Evolutionary conservation across 2,888 invertebrate species (phyloP).

Genomic region (Drosophila antonietae): DNA sequence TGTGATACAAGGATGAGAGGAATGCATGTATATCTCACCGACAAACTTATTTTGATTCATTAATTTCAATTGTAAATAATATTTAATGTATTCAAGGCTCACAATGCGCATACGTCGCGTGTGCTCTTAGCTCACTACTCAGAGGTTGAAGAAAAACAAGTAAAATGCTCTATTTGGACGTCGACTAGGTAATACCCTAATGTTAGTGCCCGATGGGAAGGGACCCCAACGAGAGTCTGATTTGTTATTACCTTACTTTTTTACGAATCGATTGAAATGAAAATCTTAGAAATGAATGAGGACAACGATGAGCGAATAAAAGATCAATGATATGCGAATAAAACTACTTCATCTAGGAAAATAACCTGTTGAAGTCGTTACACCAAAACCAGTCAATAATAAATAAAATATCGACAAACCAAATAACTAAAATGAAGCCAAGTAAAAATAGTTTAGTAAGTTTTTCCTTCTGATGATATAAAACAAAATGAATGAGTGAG

Average conservation of each 20-base stretch:
- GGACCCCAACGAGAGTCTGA: no score
- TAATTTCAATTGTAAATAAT: conserved; percentile 40
- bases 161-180: not conserved
- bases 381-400: not conserved
- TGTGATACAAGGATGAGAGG: conserved; percentile 22
- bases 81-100: conserved; percentile 46
- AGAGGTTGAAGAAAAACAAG: conserved; percentile 24
- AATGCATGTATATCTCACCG: conserved; percentile 1
- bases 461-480: not conserved
- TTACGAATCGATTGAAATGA: not conserved
- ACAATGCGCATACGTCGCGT: conserved; percentile 23
- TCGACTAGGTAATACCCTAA: not conserved
- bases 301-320: not conserved
- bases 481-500: not conserved
- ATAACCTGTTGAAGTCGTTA: not conserved
- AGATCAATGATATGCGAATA: not conserved
- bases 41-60: conserved; percentile 33
- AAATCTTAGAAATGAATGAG: not conserved
- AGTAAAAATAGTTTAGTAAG: not conserved
- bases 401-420: not conserved
- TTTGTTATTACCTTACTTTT: not conserved
- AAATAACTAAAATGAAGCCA: not conserved
- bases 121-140: not conserved
- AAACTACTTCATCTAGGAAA: not conserved
- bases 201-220: no score